Evolutionary conservation across 2,113 vertebrate genomes (phyloP).

Genomic region (Typhlomys cinereus): DNA sequence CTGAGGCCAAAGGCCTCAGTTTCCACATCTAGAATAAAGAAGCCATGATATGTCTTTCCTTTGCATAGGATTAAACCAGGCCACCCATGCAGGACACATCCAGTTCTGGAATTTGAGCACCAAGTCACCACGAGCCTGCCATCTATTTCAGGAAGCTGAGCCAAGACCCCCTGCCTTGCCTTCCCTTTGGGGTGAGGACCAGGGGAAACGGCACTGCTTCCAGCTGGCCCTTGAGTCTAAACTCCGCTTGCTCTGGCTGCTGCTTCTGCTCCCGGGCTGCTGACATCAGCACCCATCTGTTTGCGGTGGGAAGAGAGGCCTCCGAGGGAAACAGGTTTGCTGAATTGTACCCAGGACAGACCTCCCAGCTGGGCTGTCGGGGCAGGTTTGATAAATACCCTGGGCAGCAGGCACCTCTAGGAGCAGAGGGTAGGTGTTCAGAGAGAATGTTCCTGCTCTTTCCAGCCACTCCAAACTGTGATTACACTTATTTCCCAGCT

Average conservation of each 20-base stretch:
- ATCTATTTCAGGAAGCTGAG: neutral
- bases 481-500: neutral
- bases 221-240: neutral
- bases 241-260: conserved; percentile 20
- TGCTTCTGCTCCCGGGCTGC: neutral
- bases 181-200: neutral
- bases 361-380: conserved; percentile 19
- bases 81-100: neutral
- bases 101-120: neutral
- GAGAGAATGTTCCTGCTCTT: neutral
- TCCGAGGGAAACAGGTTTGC: conserved; percentile 37
- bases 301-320: conserved; percentile 47
- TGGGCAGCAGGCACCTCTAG: neutral
- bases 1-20: too few species aligned
- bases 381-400: conserved; percentile 26
- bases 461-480: neutral
- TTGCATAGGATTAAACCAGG: neutral
- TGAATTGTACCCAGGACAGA: conserved; percentile 25
- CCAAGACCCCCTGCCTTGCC: neutral
- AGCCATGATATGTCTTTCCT: neutral
- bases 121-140: neutral
- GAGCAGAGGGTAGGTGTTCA: neutral
- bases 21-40: neutral
- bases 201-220: neutral
- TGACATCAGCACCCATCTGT: conserved; percentile 64